Evolutionary conservation across 2,113 vertebrate genomes (phyloP).

Genomic region (Chaetura pelagica): DNA sequence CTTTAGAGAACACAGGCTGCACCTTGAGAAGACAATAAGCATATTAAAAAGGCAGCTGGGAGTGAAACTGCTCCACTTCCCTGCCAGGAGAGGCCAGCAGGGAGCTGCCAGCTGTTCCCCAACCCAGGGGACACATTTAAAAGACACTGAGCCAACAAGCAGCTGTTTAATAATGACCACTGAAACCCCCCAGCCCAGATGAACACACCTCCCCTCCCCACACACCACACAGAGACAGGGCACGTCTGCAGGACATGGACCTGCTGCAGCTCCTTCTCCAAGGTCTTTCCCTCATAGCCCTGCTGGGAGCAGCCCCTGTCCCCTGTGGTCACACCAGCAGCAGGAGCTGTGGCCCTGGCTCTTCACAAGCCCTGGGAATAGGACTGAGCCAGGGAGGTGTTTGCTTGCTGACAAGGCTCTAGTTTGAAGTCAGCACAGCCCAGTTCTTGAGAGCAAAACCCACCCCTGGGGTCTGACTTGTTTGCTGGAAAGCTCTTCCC

Average conservation of each 20-base stretch:
- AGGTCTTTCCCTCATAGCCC: not conserved
- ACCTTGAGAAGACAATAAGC: not conserved
- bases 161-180: not conserved
- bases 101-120: not conserved
- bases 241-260: accelerated
- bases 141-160: not conserved
- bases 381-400: not conserved
- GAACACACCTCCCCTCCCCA: not conserved
- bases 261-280: not conserved
- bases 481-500: not conserved
- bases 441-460: not conserved
- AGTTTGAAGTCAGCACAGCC: not conserved
- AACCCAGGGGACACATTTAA: not conserved
- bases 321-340: not conserved
- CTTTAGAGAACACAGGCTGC: not conserved
- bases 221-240: not conserved
- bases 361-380: not conserved
- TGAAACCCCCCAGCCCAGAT: not conserved
- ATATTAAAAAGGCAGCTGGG: not conserved
- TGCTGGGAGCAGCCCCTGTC: too few relatives aligned
- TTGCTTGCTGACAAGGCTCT: not conserved
- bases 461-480: not conserved
- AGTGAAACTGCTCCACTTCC: not conserved
- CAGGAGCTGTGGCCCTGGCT: not conserved
- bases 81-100: not conserved